Evolutionary conservation across 2,888 invertebrate genomes (phyloP).

Genomic region (Microctonus aethiopoides): DNA sequence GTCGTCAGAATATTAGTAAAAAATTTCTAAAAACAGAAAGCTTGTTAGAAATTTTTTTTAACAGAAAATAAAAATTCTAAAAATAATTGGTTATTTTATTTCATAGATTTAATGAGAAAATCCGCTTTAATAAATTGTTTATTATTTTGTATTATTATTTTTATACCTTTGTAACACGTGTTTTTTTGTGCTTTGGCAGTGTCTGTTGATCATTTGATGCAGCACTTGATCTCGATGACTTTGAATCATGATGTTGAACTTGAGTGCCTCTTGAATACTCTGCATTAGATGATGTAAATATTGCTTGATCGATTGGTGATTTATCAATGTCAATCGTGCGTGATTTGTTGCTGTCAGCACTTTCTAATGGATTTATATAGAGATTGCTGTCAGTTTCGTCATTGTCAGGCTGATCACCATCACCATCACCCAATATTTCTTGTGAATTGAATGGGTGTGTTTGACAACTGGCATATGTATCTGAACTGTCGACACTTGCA

Average conservation of each 20-base stretch:
- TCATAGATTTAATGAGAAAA: no score
- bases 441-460: conserved; percentile 94
- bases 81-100: no score
- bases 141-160: not conserved
- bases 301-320: conserved; percentile 20
- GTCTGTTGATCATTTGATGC: conserved; percentile 69
- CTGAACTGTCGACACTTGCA: conserved; percentile 79
- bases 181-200: conserved; percentile 86
- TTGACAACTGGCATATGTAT: conserved; percentile 96
- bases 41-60: no score
- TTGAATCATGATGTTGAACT: conserved; percentile 66
- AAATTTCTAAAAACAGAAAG: no score
- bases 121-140: conserved; percentile 3
- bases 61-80: no score
- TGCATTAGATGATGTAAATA: conserved; percentile 62
- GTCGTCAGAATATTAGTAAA: no score
- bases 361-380: conserved; percentile 85
- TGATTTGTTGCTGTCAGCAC: conserved; percentile 68
- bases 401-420: conserved; percentile 74
- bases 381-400: conserved; percentile 84
- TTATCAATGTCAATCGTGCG: conserved; percentile 51
- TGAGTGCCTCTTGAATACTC: conserved; percentile 69
- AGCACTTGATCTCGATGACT: not conserved
- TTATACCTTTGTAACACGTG: conserved; percentile 83
- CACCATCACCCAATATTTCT: conserved; percentile 67